A percentile compares a stretch with the other conserved stretches of the same genome.
phyloP scores from a whole-genome alignment of 2,888 invertebrate species.

The Cantharis nigra region DNA sequence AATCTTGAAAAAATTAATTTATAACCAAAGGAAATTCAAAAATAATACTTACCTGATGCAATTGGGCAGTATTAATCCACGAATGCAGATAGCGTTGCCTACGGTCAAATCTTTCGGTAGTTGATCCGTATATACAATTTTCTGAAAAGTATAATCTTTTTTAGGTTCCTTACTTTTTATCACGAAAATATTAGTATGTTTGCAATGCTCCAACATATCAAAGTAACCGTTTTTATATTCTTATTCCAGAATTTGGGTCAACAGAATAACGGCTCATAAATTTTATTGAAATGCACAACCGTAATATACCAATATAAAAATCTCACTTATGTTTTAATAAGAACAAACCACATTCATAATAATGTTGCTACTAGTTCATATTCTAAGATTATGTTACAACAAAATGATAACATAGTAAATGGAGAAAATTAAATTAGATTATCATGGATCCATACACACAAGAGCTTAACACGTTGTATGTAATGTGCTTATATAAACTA shows the following conservation, averaged over 20 bases:
- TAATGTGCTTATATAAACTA: background rate
- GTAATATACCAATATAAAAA: background rate
- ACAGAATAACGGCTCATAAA: background rate
- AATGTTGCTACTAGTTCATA: background rate
- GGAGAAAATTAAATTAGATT: slow-evolving; percentile 9
- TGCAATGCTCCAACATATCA: background rate
- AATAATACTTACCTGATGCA: slow-evolving; percentile 14
- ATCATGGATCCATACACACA: background rate
- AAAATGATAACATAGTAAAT: slow-evolving; percentile 7
- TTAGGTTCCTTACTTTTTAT: slow-evolving; percentile 18
- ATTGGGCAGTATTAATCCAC: slow-evolving; percentile 11
- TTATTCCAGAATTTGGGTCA: background rate
- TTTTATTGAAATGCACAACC: background rate
- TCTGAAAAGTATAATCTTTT: slow-evolving; percentile 39
- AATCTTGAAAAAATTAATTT: slow-evolving; percentile 59
- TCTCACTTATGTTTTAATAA: background rate
- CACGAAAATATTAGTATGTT: slow-evolving; percentile 7
- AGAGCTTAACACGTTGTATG: background rate
- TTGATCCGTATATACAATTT: slow-evolving; percentile 38
- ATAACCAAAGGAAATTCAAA: background rate
- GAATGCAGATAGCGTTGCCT: slow-evolving; percentile 42
- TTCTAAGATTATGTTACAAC: background rate
- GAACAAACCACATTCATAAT: background rate
- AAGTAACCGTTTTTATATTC: background rate
- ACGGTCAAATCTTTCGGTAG: slow-evolving; percentile 39